Base-by-base conservation (phyloP, 2,888 invertebrate genomes). In the Lasioglossum vierecki region DNA sequence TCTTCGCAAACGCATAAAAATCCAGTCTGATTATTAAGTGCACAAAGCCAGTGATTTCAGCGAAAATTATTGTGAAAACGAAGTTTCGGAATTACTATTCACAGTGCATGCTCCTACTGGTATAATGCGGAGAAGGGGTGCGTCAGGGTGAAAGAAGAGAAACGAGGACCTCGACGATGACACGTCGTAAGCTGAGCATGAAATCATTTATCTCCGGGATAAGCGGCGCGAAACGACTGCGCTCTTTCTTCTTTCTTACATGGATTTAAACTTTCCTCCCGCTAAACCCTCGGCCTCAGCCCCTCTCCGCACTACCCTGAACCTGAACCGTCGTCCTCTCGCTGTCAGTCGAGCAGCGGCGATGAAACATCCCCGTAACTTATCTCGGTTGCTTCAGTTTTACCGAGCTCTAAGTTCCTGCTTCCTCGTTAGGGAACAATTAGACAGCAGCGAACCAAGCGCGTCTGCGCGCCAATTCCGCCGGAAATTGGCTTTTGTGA, bases 151-250 rank as follows among this genome's bases (percentile, higher is more conserved):
- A 73, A 71, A 68, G 76, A 84, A 86, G 89, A 91, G 90, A 89
- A 89, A 91, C 85, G 89, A 89, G 89, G 86, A 91, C 83, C 89
- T 85, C 87, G 90, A 89, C 88, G 92, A 93, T 92, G 93, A 94
- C 92, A 92, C 87, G 93, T 91, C 91, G 88, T 91, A 92, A 94
- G 93, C 92, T 90, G 91, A 93, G 93, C 93, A 92, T 93, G 92
- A 94, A 94, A 94, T 94, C 94, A 94, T 94, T 94, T 94, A 94
- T 94, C 94, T 94, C 92, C 87, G 88, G 92, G 93, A 93, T 94
- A 93, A 94, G 91, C 93, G 93, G 90, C 80, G 85, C 85, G 90
- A 90, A 93, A 92, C 90, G 88, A 92, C 91, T 91, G 85, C 90
- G 87, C 83, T 89, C 91, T 91, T 90, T 90, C 85, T 89, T 90